Conservation (phyloP, 2,113 vertebrate genomes). For the Microcebus lehilahytsara region DNA sequence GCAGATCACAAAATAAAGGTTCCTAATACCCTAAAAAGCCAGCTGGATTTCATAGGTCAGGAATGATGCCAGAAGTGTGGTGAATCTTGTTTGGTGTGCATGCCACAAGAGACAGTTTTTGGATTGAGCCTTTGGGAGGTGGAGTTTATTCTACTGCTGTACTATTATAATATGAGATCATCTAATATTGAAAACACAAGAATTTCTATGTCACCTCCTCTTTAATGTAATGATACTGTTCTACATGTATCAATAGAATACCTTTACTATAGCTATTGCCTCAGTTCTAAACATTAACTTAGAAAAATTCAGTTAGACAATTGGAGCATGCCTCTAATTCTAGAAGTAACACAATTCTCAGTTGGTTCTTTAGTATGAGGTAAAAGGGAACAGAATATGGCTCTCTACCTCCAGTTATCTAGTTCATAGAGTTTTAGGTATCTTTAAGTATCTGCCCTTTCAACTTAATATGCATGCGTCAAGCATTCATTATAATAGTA, state of each 20-base stretch:
- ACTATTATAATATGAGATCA: background rate
- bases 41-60: background rate
- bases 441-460: background rate
- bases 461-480: background rate
- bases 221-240: background rate
- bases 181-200: background rate
- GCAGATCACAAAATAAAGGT: background rate
- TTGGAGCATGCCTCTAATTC: background rate
- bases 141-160: background rate
- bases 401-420: background rate
- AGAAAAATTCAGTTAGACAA: background rate
- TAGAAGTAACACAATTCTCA: background rate
- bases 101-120: background rate
- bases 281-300: background rate
- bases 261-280: background rate
- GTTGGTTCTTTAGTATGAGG: background rate
- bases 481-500: background rate
- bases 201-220: background rate
- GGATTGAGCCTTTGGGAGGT: background rate
- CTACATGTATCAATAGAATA: background rate
- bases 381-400: background rate
- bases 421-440: background rate
- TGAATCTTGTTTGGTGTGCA: background rate
- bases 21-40: background rate
- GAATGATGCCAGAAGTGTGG: background rate